Evolutionary conservation across 2,888 invertebrate genomes (phyloP).

Genomic region (Dynastes hyllus): DNA sequence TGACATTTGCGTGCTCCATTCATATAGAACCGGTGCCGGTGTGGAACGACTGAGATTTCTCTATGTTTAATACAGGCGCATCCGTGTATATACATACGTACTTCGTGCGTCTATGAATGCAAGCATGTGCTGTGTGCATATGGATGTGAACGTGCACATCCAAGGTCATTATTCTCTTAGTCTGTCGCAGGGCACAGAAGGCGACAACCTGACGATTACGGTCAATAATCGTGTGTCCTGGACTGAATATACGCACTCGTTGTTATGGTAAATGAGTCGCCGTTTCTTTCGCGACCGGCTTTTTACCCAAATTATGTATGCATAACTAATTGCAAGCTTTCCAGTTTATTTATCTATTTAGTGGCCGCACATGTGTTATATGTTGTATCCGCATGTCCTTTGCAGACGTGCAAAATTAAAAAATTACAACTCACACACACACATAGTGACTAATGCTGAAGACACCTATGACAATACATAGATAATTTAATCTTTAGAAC

Average conservation of each 20-base stretch:
- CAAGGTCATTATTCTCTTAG: slow-evolving; percentile 53
- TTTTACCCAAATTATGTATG: slow-evolving; percentile 61
- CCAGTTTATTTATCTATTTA: slow-evolving; percentile 53
- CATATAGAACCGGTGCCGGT: slow-evolving; percentile 34
- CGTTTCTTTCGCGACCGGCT: slow-evolving; percentile 51
- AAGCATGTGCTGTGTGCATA: slow-evolving; percentile 31
- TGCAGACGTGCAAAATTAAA: background rate
- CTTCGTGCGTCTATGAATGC: background rate
- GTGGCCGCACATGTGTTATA: slow-evolving; percentile 7
- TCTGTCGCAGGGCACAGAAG: slow-evolving; percentile 42
- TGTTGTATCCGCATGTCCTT: background rate
- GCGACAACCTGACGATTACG: slow-evolving; percentile 49
- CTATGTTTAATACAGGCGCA: background rate
- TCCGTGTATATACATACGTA: background rate
- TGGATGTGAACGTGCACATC: slow-evolving; percentile 50
- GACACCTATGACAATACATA: no score
- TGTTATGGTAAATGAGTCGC: slow-evolving; percentile 57
- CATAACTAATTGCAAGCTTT: slow-evolving; percentile 60
- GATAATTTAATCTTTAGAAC: no score
- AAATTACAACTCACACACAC: no score
- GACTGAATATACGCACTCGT: slow-evolving; percentile 57
- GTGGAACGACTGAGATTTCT: slow-evolving; percentile 24
- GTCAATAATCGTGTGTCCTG: slow-evolving; percentile 45
- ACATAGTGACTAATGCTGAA: no score
- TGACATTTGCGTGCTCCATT: slow-evolving; percentile 57